Conservation (phyloP, 35 echinoderm and acorn worm species). For the Ophiothrix spiculata region DNA sequence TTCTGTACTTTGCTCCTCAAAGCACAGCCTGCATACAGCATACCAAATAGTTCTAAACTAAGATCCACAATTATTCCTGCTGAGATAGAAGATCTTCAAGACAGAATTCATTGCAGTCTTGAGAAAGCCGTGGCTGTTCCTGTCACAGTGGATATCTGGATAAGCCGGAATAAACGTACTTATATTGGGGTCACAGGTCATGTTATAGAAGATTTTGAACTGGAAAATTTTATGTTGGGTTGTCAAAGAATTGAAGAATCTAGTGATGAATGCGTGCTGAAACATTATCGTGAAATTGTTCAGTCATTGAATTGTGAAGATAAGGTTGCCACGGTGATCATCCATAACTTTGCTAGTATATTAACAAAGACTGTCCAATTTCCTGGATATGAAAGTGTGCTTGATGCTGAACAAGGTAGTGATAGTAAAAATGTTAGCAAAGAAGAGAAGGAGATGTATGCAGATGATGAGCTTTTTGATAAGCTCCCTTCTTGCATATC, state of each 20-base stretch:
- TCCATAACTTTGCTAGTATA: background rate
- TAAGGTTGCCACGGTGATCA: constrained; percentile 7
- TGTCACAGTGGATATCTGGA: constrained; percentile 31
- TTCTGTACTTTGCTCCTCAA: constrained; percentile 23
- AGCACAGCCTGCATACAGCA: constrained; percentile 16
- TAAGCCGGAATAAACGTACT: background rate
- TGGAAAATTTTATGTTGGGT: constrained; percentile 7
- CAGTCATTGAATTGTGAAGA: background rate
- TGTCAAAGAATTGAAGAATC: constrained; percentile 1
- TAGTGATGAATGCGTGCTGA: no score
- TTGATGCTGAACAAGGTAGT: constrained; percentile 3
- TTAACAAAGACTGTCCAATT: no score
- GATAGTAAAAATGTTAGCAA: background rate
- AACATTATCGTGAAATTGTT: background rate
- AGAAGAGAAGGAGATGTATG: background rate
- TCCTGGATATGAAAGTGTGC: background rate
- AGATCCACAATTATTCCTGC: constrained; percentile 1
- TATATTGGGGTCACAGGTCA: constrained; percentile 33
- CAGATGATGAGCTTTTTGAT: background rate
- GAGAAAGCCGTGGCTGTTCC: background rate
- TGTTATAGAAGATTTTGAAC: constrained; percentile 21
- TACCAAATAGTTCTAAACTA: background rate
- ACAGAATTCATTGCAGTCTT: background rate
- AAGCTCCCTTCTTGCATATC: background rate
- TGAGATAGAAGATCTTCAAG: constrained; percentile 5